A percentile compares a stretch with the other conserved stretches of the same genome.
phyloP scores from a whole-genome alignment of 2,888 invertebrate genomes.

The Hylaea fasciaria region DNA sequence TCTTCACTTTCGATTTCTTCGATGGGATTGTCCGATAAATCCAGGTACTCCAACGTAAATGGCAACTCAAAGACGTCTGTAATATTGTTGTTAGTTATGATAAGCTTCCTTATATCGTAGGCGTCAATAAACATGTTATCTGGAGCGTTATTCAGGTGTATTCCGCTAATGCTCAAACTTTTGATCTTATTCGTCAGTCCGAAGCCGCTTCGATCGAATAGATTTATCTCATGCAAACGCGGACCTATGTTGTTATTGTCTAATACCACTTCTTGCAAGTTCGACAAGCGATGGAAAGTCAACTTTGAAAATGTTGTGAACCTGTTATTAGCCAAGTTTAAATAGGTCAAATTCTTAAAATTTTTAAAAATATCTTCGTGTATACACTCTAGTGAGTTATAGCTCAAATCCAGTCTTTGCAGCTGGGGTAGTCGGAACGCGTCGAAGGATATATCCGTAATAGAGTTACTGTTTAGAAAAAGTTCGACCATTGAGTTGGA shows the following conservation, averaged over 20 bases:
- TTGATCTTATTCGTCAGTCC: conserved; percentile 68
- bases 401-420: conserved; percentile 70
- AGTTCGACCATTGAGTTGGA: conserved; percentile 62
- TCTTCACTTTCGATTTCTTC: conserved; percentile 75
- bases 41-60: conserved; percentile 83
- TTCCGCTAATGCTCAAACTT: conserved; percentile 64
- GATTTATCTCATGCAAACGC: conserved; percentile 57
- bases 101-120: conserved; percentile 74
- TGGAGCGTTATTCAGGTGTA: conserved; percentile 61
- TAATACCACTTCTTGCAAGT: conserved; percentile 70
- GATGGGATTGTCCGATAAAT: conserved; percentile 86
- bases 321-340: conserved; percentile 75
- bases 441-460: conserved; percentile 56
- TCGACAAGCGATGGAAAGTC: conserved; percentile 68
- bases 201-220: conserved; percentile 73
- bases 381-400: conserved; percentile 68
- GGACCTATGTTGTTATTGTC: conserved; percentile 75
- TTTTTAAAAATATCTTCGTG: conserved; percentile 66
- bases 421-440: conserved; percentile 66
- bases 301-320: conserved; percentile 68
- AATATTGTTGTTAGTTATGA: conserved; percentile 83
- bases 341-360: conserved; percentile 68
- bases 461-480: conserved; percentile 62
- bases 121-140: conserved; percentile 75
- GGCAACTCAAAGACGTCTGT: conserved; percentile 83